phyloP scores from a whole-genome alignment of 2,888 invertebrate genomes.

The Diogma glabrata region DNA sequence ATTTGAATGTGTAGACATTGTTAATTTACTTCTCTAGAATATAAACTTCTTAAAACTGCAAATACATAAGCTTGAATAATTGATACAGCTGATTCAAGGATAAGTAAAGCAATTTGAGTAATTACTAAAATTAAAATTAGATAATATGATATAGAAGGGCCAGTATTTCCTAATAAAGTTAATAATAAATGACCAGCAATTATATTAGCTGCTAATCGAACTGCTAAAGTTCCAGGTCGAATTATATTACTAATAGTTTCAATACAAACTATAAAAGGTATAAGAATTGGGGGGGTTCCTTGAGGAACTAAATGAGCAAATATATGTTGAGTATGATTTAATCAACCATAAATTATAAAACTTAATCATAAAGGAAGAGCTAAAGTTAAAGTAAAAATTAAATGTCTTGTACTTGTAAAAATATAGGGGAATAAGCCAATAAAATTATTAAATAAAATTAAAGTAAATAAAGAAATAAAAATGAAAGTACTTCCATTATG shows the following conservation, averaged over 20 bases:
- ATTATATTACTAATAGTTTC: conserved; percentile 63
- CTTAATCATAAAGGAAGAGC: conserved; percentile 56
- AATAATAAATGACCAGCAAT: conserved; percentile 59
- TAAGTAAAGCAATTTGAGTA: conserved; percentile 36
- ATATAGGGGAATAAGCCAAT: conserved; percentile 60
- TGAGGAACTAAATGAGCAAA: conserved; percentile 56
- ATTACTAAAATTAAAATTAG: conserved; percentile 27
- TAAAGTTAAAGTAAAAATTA: no score
- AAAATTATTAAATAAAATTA: conserved; percentile 39
- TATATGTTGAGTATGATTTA: conserved; percentile 49
- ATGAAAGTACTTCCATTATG: conserved; percentile 29
- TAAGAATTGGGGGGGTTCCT: conserved; percentile 50
- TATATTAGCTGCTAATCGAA: conserved; percentile 65
- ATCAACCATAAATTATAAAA: conserved; percentile 54
- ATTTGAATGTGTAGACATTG: no score
- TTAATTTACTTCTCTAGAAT: no score
- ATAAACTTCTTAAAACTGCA: no score
- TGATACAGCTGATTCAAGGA: conserved; percentile 42
- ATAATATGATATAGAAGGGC: conserved; percentile 22
- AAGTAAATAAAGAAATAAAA: not conserved
- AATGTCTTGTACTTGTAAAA: conserved; percentile 55
- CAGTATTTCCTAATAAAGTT: conserved; percentile 45
- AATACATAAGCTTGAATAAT: conserved; percentile 50
- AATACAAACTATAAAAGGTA: conserved; percentile 63
- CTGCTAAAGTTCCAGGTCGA: conserved; percentile 54